phyloP scores from a whole-genome alignment of 92 coral and sea anemone species.

The Micromussa lordhowensis region DNA sequence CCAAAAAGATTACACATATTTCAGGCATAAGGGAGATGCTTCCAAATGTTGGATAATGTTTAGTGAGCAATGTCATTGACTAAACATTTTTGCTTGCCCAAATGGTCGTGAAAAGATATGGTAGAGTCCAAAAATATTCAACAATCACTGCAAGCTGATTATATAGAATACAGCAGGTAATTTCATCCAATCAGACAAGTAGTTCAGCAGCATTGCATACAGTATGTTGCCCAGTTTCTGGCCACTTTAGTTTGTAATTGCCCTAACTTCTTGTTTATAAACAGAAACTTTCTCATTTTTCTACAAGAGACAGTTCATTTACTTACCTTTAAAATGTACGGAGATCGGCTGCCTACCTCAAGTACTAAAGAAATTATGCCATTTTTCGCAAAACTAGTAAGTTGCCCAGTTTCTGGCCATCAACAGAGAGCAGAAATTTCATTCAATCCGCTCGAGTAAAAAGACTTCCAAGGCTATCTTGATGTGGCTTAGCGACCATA shows the following conservation, averaged over 20 bases:
- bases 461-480: constrained; percentile 7
- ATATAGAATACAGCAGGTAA: too few relatives aligned
- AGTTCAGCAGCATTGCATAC: too few relatives aligned
- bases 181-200: too few relatives aligned
- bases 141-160: too few relatives aligned
- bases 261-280: constrained; percentile 25
- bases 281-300: constrained; percentile 30
- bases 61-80: too few relatives aligned
- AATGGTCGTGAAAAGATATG: too few relatives aligned
- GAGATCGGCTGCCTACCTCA: constrained; percentile 43
- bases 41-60: too few relatives aligned
- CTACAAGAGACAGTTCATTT: constrained; percentile 8
- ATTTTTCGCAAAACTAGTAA: constrained; percentile 39
- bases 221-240: neutral
- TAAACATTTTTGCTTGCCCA: too few relatives aligned
- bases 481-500: constrained; percentile 12
- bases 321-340: neutral
- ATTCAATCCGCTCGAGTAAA: constrained; percentile 7
- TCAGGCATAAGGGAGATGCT: too few relatives aligned
- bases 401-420: constrained; percentile 27
- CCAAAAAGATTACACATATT: too few relatives aligned
- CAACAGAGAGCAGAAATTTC: constrained; percentile 27
- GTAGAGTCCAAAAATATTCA: too few relatives aligned
- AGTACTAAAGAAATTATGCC: constrained; percentile 44
- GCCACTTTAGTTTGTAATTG: constrained; percentile 18